A percentile compares a stretch with the other conserved stretches of the same genome.
Conservation (phyloP, 2,797 vertebrate genomes). For the Helostoma temminkii region DNA sequence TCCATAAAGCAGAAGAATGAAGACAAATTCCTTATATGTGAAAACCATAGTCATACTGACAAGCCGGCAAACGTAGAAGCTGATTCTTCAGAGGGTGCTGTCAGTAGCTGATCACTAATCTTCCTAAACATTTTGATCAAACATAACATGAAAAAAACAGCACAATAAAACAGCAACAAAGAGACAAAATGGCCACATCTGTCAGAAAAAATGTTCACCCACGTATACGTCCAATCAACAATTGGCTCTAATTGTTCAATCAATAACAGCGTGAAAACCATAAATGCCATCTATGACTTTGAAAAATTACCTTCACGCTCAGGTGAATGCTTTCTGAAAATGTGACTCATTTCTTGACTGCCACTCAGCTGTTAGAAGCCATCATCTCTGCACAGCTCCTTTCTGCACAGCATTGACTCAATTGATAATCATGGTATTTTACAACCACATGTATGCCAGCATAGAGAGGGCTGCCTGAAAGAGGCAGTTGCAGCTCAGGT, state of each 20-base stretch:
- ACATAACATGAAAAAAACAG: constrained; percentile 19
- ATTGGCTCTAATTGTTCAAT: constrained; percentile 24
- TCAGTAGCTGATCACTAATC: constrained; percentile 5
- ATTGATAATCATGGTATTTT: constrained; percentile 68
- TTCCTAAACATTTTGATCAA: constrained; percentile 11
- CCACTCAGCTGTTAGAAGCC: constrained; percentile 51
- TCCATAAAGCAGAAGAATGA: background rate
- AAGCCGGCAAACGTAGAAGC: background rate
- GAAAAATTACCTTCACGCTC: constrained; percentile 53
- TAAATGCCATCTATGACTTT: constrained; percentile 18
- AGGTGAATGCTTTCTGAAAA: constrained; percentile 45
- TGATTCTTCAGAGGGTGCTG: background rate
- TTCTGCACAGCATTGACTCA: constrained; percentile 37
- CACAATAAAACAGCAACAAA: background rate
- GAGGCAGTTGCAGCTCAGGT: constrained; percentile 42
- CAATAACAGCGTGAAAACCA: constrained; percentile 38
- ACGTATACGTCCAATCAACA: constrained; percentile 18
- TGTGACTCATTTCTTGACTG: constrained; percentile 44
- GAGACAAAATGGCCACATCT: constrained; percentile 3
- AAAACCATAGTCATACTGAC: too few relatives aligned
- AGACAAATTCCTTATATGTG: too few relatives aligned
- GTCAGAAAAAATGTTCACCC: constrained; percentile 11
- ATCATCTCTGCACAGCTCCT: constrained; percentile 52
- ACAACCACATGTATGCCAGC: constrained; percentile 62
- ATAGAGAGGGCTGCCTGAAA: constrained; percentile 32